Evolutionary conservation across 2,113 vertebrate genomes (phyloP).

Genomic region (Corythoichthys intestinalis): DNA sequence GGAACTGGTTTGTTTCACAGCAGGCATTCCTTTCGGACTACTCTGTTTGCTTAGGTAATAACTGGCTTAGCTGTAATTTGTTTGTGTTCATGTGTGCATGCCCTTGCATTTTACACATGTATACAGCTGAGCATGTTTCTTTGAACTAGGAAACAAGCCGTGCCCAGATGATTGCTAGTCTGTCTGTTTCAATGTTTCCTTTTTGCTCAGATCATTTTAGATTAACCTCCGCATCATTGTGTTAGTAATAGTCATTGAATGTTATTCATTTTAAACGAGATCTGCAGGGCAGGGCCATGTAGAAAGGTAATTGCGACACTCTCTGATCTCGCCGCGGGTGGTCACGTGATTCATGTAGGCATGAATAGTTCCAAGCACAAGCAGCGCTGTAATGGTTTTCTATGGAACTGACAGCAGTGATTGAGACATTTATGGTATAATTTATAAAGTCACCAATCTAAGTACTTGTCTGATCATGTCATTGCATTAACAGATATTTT

Average conservation of each 20-base stretch:
- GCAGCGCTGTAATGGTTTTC: too few relatives aligned
- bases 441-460: too few relatives aligned
- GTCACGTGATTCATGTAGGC: too few relatives aligned
- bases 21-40: conserved; percentile 54
- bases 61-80: conserved; percentile 54
- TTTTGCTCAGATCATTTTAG: conserved; percentile 3
- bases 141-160: conserved; percentile 33
- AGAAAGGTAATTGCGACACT: too few relatives aligned
- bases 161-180: conserved; percentile 17
- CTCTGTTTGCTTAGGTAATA: conserved; percentile 62
- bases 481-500: too few relatives aligned
- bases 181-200: conserved; percentile 1
- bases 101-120: conserved; percentile 32
- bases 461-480: too few relatives aligned
- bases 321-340: too few relatives aligned
- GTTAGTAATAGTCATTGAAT: neutral
- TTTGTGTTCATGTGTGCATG: conserved; percentile 41
- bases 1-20: conserved; percentile 49
- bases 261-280: neutral
- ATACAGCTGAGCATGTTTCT: conserved; percentile 18
- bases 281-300: neutral
- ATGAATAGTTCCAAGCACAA: too few relatives aligned
- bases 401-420: too few relatives aligned
- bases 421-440: too few relatives aligned
- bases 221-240: conserved; percentile 2